phyloP scores from a whole-genome alignment of 2,113 vertebrate genomes.

The Columba janthina region DNA sequence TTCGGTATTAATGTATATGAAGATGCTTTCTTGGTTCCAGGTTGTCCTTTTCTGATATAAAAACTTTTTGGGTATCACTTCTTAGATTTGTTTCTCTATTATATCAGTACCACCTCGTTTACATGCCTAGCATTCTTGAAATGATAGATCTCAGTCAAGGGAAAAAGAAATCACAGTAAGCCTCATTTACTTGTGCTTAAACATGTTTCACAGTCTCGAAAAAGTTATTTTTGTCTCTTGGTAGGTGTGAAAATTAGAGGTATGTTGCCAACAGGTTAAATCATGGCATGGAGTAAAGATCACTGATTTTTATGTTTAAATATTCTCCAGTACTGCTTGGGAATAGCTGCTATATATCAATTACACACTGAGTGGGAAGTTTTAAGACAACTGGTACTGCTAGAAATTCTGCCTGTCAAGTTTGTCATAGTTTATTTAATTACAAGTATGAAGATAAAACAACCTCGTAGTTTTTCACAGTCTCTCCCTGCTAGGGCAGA shows the following conservation, averaged over 20 bases:
- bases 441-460: conserved; percentile 81
- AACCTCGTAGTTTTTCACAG: conserved; percentile 67
- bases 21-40: neutral
- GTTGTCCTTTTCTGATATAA: neutral
- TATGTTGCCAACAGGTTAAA: neutral
- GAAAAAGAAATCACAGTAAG: neutral
- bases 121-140: neutral
- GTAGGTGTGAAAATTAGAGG: conserved; percentile 30
- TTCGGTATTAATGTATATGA: neutral
- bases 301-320: conserved; percentile 12
- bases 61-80: neutral
- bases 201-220: neutral
- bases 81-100: neutral
- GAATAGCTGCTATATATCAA: conserved; percentile 19
- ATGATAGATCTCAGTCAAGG: neutral
- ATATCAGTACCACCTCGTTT: neutral
- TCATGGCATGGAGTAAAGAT: neutral
- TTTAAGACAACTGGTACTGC: conserved; percentile 46
- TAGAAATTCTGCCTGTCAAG: conserved; percentile 68
- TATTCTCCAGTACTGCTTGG: neutral
- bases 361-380: conserved; percentile 5
- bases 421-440: conserved; percentile 83
- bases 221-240: neutral
- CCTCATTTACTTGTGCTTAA: neutral
- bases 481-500: conserved; percentile 65